Conservation (phyloP, 2,797 vertebrate species). For the Melanotaenia nigrans region DNA sequence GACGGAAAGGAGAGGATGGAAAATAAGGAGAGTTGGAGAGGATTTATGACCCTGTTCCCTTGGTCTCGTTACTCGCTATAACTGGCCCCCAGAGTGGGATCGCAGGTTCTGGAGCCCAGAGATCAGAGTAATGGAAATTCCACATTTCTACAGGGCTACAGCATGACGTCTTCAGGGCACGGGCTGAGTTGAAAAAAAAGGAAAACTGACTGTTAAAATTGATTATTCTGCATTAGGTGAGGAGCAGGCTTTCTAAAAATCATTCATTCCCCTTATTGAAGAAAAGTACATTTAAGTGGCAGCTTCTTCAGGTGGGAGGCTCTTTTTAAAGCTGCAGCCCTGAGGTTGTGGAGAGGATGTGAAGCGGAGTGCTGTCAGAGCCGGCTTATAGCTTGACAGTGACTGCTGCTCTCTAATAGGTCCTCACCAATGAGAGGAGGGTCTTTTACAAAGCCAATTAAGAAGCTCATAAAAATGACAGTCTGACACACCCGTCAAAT, state of each 20-base stretch:
- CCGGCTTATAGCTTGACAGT: constrained; percentile 21
- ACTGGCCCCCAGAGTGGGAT: constrained; percentile 81
- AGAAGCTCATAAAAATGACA: constrained; percentile 65
- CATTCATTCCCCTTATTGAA: constrained; percentile 17
- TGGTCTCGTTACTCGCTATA: constrained; percentile 82
- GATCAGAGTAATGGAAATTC: constrained; percentile 81
- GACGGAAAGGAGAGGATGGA: constrained; percentile 48
- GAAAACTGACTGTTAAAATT: constrained; percentile 31
- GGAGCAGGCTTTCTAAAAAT: constrained; percentile 22
- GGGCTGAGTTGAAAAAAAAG: constrained; percentile 20
- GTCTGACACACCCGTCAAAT: constrained; percentile 52
- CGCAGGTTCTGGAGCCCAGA: constrained; percentile 68
- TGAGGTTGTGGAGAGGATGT: constrained; percentile 35
- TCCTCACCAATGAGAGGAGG: constrained; percentile 49
- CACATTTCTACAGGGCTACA: constrained; percentile 69
- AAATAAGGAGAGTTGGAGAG: constrained; percentile 66
- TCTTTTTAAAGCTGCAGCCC: constrained; percentile 13
- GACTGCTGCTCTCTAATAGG: constrained; percentile 32
- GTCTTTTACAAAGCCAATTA: constrained; percentile 65
- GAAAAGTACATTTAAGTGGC: background rate
- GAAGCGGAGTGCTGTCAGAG: constrained; percentile 25
- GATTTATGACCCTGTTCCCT: constrained; percentile 82
- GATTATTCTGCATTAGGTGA: constrained; percentile 33
- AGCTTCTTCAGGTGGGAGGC: constrained; percentile 2
- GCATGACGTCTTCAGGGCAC: constrained; percentile 59